Evolutionary conservation across 1,140 invertebrate species (phyloP), one percentile per base, ranked within the genome.

Genomic region (Neodiprion virginianus): DNA sequence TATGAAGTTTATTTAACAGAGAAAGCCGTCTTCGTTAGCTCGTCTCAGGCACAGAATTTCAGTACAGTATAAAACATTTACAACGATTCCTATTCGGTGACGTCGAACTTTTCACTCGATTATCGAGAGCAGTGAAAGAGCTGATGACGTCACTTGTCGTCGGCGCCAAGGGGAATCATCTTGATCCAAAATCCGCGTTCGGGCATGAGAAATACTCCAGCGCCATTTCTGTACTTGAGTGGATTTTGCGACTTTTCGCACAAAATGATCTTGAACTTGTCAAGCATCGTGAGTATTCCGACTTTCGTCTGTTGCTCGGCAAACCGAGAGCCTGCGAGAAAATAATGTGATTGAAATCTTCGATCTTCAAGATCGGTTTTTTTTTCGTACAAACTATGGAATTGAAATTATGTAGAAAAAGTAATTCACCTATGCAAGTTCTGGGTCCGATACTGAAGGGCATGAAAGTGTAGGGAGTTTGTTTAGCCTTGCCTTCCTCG

Each of bases 381-480:
- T 53, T 11, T 53, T 53, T 53, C 50, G 1, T 53, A 11, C 50
- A 53, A 53, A 53, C 50, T 53, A 11, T 10, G n/a, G 10, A 61
- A 0, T 12, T 14, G n/a, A 14, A 61, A 12, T 61, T 0, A 61
- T 12, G 8, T 8, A 89, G 85, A 10, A 81, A 84, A 14, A 86
- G 76, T 12, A 90, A 82, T 48, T 82, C 82, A 89, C 89, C 90
- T 72, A 91, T 90, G 75, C 90, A 92, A 77, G 90, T 89, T 74
- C 91, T 83, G 7, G 88, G 86, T 10, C 91, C 91, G 75, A 89
- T 88, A 7, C 90, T 90, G 81, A 93, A 93, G 8, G 92, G 91
- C 48, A 91, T 84, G 80, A 88, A 90, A 10, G 83, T 72, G 79
- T 83, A 87, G 3, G 75, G 84, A 77, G 83, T 88, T 66, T 90